Percentiles rank a stretch among this genome's conserved stretches.
These are phyloP conservation scores for Ophion ventricosus DNA, from an alignment of 2,888 invertebrate genomes.

Conservation along the genomic window DNA sequence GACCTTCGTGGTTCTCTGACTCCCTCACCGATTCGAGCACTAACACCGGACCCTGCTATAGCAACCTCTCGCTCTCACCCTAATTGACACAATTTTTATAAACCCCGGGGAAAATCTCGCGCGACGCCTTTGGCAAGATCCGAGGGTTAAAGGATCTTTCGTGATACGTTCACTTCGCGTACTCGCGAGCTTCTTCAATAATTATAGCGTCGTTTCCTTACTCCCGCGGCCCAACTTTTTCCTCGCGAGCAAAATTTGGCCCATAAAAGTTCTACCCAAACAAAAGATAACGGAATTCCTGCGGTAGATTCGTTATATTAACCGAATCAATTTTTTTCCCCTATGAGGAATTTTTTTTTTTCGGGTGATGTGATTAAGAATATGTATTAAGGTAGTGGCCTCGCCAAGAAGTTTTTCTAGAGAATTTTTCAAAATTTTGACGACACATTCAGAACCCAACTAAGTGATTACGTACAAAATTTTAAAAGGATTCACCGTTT, in stretches of 20 bases:
- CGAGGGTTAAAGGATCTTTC: conserved; percentile 75
- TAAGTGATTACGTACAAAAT: no score
- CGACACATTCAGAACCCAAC: no score
- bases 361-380: no score
- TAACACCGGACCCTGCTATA: conserved; percentile 42
- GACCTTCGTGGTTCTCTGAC: conserved; percentile 10
- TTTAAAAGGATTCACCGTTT: no score
- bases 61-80: conserved; percentile 59
- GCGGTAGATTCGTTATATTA: neutral
- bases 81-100: conserved; percentile 81
- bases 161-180: neutral
- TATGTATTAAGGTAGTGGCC: no score
- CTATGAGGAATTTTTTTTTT: neutral
- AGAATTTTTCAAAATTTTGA: no score
- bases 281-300: neutral
- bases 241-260: neutral
- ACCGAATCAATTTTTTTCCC: neutral
- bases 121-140: conserved; percentile 59
- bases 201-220: neutral
- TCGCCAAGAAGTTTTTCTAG: no score
- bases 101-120: conserved; percentile 70
- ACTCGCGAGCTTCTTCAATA: conserved; percentile 5
- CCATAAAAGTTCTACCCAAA: neutral
- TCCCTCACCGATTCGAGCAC: conserved; percentile 46
- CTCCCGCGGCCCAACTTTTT: neutral